Conservation (phyloP, 2,888 invertebrate species). For the Anagyrus pseudococci region DNA sequence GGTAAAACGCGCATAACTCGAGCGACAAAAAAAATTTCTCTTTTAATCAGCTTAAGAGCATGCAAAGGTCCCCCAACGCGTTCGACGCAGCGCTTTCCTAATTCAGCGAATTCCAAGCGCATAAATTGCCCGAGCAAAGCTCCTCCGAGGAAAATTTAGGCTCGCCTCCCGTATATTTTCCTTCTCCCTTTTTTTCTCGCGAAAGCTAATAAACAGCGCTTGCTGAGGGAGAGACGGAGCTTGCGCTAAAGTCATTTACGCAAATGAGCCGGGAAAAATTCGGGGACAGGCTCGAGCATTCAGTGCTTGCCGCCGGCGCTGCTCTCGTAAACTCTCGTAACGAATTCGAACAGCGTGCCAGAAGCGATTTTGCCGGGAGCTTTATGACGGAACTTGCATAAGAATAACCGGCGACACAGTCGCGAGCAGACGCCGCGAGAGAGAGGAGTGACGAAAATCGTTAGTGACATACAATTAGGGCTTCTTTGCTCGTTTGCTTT, state of each 20-base stretch:
- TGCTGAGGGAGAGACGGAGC: not conserved
- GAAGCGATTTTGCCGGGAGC: slow-evolving; percentile 17
- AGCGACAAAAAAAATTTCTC: slow-evolving; percentile 8
- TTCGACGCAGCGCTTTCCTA: not conserved
- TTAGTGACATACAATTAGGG: too few species aligned
- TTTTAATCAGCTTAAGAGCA: slow-evolving; percentile 29
- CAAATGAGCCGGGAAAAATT: slow-evolving; percentile 37
- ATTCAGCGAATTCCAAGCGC: slow-evolving; percentile 2
- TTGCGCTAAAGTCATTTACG: slow-evolving; percentile 31
- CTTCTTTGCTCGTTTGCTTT: too few species aligned
- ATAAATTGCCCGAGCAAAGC: slow-evolving; percentile 23
- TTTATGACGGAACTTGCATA: slow-evolving; percentile 37
- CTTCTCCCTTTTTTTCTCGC: not conserved
- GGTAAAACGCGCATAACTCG: not conserved
- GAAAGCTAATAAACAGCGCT: slow-evolving; percentile 32
- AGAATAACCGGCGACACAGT: slow-evolving; percentile 36
- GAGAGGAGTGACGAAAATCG: not conserved
- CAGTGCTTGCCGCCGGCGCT: not conserved
- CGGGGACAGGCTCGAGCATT: too few species aligned
- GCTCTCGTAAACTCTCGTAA: slow-evolving; percentile 33
- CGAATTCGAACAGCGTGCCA: slow-evolving; percentile 41
- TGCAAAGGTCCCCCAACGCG: slow-evolving; percentile 5
- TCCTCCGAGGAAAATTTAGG: slow-evolving; percentile 13
- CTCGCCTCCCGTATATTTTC: not conserved
- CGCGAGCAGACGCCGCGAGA: not conserved